These are phyloP conservation scores for Pantherophis guttatus DNA, from an alignment of 2,113 vertebrate species.

Conservation along the genomic window DNA sequence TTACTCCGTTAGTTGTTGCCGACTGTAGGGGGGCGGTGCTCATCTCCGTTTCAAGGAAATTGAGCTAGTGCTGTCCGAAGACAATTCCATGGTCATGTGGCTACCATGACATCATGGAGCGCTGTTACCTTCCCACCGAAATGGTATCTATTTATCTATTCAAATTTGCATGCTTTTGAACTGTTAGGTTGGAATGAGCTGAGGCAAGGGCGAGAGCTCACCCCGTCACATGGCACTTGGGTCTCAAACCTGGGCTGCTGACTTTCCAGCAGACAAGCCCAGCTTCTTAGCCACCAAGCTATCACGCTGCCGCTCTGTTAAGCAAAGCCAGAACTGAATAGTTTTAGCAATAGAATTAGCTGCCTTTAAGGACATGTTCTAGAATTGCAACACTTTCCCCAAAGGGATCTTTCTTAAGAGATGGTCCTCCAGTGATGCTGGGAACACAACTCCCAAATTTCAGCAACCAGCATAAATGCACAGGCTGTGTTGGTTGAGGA, in stretches of 20 bases:
- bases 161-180: no score
- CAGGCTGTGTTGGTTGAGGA: neutral
- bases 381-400: neutral
- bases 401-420: neutral
- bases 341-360: neutral
- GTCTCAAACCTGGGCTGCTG: no score
- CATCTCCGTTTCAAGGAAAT: neutral
- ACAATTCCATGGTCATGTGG: neutral
- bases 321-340: neutral
- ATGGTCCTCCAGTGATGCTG: neutral
- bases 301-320: no score
- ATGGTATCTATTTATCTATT: neutral
- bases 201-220: no score
- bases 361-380: neutral
- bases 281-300: no score
- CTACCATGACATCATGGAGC: neutral
- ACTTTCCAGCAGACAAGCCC: no score
- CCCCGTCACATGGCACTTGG: no score
- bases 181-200: no score
- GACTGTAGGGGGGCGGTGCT: neutral
- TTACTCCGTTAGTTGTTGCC: neutral
- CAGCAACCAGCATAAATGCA: neutral
- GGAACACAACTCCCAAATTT: neutral
- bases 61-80: neutral
- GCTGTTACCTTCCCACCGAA: neutral